phyloP scores from a whole-genome alignment of 2,113 vertebrate genomes.

The Oreochromis niloticus region DNA sequence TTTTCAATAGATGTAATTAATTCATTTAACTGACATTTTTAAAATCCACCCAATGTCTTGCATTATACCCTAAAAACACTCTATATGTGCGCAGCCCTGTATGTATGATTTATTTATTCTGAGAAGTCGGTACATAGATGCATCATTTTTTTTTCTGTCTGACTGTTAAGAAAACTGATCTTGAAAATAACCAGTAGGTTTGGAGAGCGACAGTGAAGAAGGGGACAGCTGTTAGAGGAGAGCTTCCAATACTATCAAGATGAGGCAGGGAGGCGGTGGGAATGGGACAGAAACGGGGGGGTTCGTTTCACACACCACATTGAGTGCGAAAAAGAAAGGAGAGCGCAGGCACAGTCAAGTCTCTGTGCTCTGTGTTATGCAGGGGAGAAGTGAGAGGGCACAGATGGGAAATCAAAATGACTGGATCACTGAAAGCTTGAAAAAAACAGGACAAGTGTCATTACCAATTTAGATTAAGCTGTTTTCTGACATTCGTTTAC shows the following conservation, averaged over 20 bases:
- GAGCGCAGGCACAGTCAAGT: slow-evolving; percentile 39
- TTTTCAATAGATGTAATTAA: background rate
- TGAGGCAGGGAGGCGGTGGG: slow-evolving; percentile 43
- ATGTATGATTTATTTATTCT: background rate
- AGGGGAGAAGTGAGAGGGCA: slow-evolving; percentile 64
- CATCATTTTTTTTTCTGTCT: background rate
- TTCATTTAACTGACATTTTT: background rate
- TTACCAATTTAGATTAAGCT: slow-evolving; percentile 61
- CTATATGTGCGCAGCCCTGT: background rate
- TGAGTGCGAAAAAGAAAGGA: slow-evolving; percentile 66
- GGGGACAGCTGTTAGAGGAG: slow-evolving; percentile 65
- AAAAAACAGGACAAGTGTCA: slow-evolving; percentile 60
- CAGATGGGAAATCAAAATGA: slow-evolving; percentile 73
- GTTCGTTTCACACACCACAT: slow-evolving; percentile 70
- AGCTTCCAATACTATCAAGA: slow-evolving; percentile 57
- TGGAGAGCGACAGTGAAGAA: slow-evolving; percentile 37
- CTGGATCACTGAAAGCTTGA: slow-evolving; percentile 54
- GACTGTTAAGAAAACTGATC: background rate
- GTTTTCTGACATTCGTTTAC: slow-evolving; percentile 30
- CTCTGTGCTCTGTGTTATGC: slow-evolving; percentile 44
- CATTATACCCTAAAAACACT: background rate
- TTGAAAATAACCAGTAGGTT: background rate
- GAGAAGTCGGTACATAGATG: background rate
- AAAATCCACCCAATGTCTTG: background rate
- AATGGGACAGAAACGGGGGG: slow-evolving; percentile 36